A percentile compares a stretch with the other conserved stretches of the same genome.
These are phyloP conservation scores for Anastrepha ludens DNA, from an alignment of 1,140 invertebrate species.

Conservation along the genomic window DNA sequence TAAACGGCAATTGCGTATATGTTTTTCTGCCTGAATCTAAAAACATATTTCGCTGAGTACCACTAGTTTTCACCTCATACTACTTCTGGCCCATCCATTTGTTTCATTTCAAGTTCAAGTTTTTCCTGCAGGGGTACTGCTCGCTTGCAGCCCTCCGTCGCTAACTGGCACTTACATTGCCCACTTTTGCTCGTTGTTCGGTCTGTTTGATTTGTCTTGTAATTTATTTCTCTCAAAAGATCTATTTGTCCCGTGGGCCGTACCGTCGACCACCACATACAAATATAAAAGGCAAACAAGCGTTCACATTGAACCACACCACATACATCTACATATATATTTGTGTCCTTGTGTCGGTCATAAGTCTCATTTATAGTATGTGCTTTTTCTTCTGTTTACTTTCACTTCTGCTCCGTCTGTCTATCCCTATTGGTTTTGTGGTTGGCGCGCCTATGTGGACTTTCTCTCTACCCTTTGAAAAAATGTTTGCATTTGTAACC, in stretches of 20 bases:
- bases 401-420: background rate
- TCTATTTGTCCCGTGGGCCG: conserved; percentile 18
- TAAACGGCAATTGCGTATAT: too few species aligned
- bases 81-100: too few species aligned
- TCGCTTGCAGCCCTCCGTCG: background rate
- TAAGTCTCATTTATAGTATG: conserved; percentile 19
- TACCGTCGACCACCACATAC: background rate
- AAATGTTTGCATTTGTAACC: background rate
- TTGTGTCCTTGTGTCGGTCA: background rate
- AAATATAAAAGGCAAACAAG: background rate
- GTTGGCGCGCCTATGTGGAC: background rate
- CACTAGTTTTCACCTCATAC: too few species aligned
- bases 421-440: conserved; percentile 24
- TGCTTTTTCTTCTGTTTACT: background rate
- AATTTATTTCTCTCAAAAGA: conserved; percentile 42
- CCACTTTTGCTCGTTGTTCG: background rate
- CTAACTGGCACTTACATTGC: background rate
- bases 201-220: conserved; percentile 9
- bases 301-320: background rate
- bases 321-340: background rate
- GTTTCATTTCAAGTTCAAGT: too few species aligned
- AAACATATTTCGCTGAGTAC: too few species aligned
- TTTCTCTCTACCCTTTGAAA: background rate
- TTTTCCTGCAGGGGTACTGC: background rate
- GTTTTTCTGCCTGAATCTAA: too few species aligned